Conservation (phyloP, 2,797 vertebrate genomes). For the Macropodus opercularis region DNA sequence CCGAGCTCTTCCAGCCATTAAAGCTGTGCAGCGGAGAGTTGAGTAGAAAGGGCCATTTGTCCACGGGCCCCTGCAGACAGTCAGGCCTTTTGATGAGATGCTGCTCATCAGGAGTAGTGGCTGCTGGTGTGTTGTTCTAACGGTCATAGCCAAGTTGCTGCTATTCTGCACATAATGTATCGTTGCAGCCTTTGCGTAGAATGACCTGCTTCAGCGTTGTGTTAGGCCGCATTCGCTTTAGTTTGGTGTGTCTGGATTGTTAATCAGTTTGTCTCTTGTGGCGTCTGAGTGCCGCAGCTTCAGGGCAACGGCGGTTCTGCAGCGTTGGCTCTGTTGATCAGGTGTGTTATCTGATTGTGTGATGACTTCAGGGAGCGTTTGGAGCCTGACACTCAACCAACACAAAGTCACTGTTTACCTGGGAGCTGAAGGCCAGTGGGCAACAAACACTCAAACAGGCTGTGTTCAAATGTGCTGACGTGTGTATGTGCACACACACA, state of each 20-base stretch:
- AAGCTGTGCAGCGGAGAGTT: conserved; percentile 48
- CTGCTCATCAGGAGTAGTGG: conserved; percentile 67
- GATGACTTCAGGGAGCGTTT: conserved; percentile 48
- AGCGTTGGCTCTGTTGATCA: conserved; percentile 41
- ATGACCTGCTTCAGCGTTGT: neutral
- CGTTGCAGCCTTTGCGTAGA: neutral
- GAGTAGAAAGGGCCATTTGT: conserved; percentile 73
- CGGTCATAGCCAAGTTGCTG: too few species aligned
- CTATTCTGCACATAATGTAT: too few species aligned
- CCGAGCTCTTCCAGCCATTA: conserved; percentile 57
- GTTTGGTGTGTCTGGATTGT: too few species aligned
- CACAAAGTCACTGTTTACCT: conserved; percentile 52
- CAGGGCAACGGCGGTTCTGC: conserved; percentile 12
- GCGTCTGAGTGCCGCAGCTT: conserved; percentile 1
- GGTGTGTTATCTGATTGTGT: conserved; percentile 58
- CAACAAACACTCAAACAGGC: conserved; percentile 31
- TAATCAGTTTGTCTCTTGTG: neutral
- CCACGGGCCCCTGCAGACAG: conserved; percentile 65
- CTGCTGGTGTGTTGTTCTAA: conserved; percentile 13
- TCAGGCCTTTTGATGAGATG: conserved; percentile 72
- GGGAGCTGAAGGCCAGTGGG: conserved; percentile 37
- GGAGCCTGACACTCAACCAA: conserved; percentile 32
- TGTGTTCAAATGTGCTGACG: conserved; percentile 28
- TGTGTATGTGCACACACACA: neutral
- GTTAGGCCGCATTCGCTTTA: neutral